Evolutionary conservation across 2,888 invertebrate species (phyloP), one percentile per base, ranked within the genome.

Genomic region (Diploptera punctata): DNA sequence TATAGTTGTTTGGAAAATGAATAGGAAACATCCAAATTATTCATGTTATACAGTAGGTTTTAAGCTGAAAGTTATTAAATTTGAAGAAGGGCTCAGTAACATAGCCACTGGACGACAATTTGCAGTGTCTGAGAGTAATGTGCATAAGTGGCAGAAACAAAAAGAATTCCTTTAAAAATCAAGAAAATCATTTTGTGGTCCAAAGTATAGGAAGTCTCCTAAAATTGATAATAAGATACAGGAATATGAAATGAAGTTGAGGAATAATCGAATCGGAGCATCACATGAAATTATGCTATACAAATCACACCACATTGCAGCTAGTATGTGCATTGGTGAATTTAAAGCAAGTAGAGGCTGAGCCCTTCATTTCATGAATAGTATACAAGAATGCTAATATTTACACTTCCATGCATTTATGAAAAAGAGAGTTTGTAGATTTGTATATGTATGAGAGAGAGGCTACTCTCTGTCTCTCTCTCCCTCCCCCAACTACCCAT

Each of bases 11-110:
- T n/a, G n/a, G n/a, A n/a, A n/a, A n/a, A n/a, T n/a, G n/a, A n/a
- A n/a, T n/a, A n/a, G n/a, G n/a, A n/a, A n/a, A n/a, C n/a, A n/a
- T n/a, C n/a, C n/a, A n/a, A 49, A 49, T 13, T 49, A 49, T 49
- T 49, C 49, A 49, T 13, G 49, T 18, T 49, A 49, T 49, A 49
- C 49, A 49, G 49, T n/a, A n/a, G n/a, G 49, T 49, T 49, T 49
- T n/a, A 49, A 49, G 49, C 49, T 49, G 49, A n/a, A 49, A 49
- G 49, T 49, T 49, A 49, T 49, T n/a, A 49, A 49, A 49, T 49
- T 49, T n/a, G n/a, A 4, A n/a, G 49, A 49, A 49, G 49, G n/a
- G n/a, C 18, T 13, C 49, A 49, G 13, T 49, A 49, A 49, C 18
- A 49, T 9, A 49, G 49, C 49, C 18, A n/a, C 7, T 49, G 49